Conservation (phyloP, 2,797 vertebrate genomes). For the Coregonus suidteri region DNA sequence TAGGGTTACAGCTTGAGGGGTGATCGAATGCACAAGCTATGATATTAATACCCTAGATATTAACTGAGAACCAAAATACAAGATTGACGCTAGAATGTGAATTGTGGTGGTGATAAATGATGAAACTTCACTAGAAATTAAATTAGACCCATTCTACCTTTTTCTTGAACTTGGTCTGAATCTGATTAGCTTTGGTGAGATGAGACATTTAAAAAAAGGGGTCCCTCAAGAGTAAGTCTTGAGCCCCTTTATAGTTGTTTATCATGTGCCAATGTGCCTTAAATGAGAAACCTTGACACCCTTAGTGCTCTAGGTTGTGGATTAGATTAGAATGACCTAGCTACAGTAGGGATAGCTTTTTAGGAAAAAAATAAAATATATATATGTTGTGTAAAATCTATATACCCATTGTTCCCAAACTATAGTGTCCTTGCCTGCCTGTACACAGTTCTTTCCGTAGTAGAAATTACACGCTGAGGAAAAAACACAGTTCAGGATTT, state of each 20-base stretch:
- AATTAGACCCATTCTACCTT: slow-evolving; percentile 56
- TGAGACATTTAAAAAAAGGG: slow-evolving; percentile 45
- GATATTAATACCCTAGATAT: slow-evolving; percentile 39
- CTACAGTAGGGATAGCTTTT: slow-evolving; percentile 56
- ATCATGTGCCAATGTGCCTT: slow-evolving; percentile 86
- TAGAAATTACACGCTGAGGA: slow-evolving; percentile 34
- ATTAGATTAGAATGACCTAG: slow-evolving; percentile 61
- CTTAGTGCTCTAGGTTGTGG: slow-evolving; percentile 77
- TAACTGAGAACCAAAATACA: neutral
- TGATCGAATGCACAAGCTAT: slow-evolving; percentile 66
- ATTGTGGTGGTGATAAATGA: slow-evolving; percentile 19
- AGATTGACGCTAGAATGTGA: slow-evolving; percentile 31
- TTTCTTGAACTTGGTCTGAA: slow-evolving; percentile 50
- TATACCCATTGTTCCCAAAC: slow-evolving; percentile 50
- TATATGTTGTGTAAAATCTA: slow-evolving; percentile 64
- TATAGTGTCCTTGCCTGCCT: slow-evolving; percentile 56
- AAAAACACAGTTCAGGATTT: slow-evolving; percentile 44
- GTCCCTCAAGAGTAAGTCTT: slow-evolving; percentile 73
- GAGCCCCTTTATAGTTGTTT: slow-evolving; percentile 65
- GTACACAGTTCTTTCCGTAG: slow-evolving; percentile 56
- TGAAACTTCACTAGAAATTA: slow-evolving; percentile 17
- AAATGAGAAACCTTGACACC: slow-evolving; percentile 88
- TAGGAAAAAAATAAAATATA: slow-evolving; percentile 36
- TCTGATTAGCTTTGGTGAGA: slow-evolving; percentile 34
- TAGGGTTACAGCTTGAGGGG: slow-evolving; percentile 63